Conservation (phyloP, 2,113 vertebrate species). For the Engraulis encrasicolus region DNA sequence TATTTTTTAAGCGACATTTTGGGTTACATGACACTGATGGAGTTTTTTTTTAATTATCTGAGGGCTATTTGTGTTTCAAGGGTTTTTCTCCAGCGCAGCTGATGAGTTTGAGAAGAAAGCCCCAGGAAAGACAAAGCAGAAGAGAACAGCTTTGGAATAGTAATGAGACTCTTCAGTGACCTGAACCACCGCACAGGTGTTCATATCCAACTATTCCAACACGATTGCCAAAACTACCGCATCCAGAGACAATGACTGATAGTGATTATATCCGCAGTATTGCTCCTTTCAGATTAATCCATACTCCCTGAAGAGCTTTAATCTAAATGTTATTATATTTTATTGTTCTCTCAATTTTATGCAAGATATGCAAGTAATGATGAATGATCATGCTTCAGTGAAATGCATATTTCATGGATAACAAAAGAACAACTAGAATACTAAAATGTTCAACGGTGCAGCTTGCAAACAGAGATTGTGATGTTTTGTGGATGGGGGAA, state of each 20-base stretch:
- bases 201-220: not conserved
- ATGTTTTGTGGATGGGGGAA: too few species aligned
- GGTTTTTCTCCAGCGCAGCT: not conserved
- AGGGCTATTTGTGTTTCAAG: conserved; percentile 8
- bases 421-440: too few species aligned
- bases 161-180: not conserved
- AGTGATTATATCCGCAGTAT: too few species aligned
- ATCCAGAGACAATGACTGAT: not conserved
- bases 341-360: too few species aligned
- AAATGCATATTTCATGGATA: too few species aligned
- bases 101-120: not conserved
- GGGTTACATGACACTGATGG: not conserved
- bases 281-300: too few species aligned
- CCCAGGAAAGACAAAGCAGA: not conserved
- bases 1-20: conserved; percentile 1
- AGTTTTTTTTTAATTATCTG: not conserved
- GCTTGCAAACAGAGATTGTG: too few species aligned
- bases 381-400: too few species aligned
- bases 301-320: too few species aligned
- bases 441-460: too few species aligned
- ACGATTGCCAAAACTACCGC: not conserved
- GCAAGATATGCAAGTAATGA: too few species aligned
- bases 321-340: too few species aligned
- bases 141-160: not conserved
- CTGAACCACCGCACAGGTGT: not conserved